phyloP scores from a whole-genome alignment of 2,797 vertebrate genomes.

The Silurus lanzhouensis region DNA sequence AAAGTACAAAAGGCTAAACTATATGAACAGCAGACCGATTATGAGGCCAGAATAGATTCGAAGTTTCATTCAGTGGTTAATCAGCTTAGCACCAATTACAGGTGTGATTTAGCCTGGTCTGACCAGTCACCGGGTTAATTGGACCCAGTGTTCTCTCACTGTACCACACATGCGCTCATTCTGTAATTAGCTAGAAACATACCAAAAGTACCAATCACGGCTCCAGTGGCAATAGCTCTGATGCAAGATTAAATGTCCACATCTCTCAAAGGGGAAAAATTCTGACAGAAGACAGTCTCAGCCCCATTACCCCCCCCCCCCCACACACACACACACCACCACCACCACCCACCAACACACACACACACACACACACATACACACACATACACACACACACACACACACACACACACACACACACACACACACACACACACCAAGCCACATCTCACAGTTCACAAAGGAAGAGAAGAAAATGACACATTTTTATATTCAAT shows the following conservation, averaged over 20 bases:
- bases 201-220: conserved; percentile 57
- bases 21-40: conserved; percentile 2
- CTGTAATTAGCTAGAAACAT: conserved; percentile 56
- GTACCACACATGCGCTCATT: conserved; percentile 29
- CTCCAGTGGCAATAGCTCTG: conserved; percentile 46
- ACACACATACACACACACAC: no score
- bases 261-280: conserved; percentile 27
- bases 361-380: not conserved
- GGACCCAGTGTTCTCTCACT: conserved; percentile 48
- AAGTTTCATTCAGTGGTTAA: conserved; percentile 39
- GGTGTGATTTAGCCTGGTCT: conserved; percentile 62
- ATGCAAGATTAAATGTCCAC: conserved; percentile 43
- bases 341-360: no score
- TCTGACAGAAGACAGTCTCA: conserved; percentile 23
- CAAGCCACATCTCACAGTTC: conserved; percentile 53
- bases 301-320: not conserved
- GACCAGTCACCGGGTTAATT: conserved; percentile 65
- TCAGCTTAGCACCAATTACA: conserved; percentile 68
- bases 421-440: not conserved
- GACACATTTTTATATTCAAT: conserved; percentile 54
- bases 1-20: conserved; percentile 6
- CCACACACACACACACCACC: no score
- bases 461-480: conserved; percentile 46
- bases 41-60: conserved; percentile 16
- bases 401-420: not conserved